These are phyloP conservation scores for Hypanus sabinus DNA, from an alignment of 2,113 vertebrate species.

Conservation along the genomic window DNA sequence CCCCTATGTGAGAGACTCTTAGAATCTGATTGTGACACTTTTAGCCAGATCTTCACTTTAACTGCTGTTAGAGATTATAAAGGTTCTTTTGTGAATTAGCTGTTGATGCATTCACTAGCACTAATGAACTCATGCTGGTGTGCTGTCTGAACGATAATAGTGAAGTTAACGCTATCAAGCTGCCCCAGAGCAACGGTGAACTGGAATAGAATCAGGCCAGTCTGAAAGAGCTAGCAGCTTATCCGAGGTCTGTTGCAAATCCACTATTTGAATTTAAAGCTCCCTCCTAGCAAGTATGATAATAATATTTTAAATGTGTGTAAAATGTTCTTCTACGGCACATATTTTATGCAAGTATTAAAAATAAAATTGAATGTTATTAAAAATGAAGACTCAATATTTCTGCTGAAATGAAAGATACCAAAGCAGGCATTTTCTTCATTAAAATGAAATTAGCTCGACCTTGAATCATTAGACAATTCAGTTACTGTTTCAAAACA, in stretches of 20 bases:
- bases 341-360: constrained; percentile 33
- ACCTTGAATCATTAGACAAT: constrained; percentile 31
- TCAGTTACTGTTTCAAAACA: constrained; percentile 9
- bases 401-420: constrained; percentile 30
- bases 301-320: constrained; percentile 24
- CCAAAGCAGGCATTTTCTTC: constrained; percentile 29
- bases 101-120: constrained; percentile 11
- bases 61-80: not conserved
- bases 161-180: constrained; percentile 26
- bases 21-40: not conserved
- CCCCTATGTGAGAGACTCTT: not conserved
- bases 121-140: constrained; percentile 17
- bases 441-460: constrained; percentile 33
- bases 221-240: constrained; percentile 11
- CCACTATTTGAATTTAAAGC: constrained; percentile 21
- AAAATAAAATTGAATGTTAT: constrained; percentile 34
- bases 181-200: constrained; percentile 20
- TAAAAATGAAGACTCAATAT: constrained; percentile 29
- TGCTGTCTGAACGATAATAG: not conserved
- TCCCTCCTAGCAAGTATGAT: constrained; percentile 16
- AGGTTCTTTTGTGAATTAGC: constrained; percentile 24
- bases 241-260: not conserved
- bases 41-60: not conserved
- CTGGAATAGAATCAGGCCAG: constrained; percentile 9
- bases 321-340: constrained; percentile 14